Conservation (phyloP, 2,797 vertebrate species). For the Mallotus villosus region DNA sequence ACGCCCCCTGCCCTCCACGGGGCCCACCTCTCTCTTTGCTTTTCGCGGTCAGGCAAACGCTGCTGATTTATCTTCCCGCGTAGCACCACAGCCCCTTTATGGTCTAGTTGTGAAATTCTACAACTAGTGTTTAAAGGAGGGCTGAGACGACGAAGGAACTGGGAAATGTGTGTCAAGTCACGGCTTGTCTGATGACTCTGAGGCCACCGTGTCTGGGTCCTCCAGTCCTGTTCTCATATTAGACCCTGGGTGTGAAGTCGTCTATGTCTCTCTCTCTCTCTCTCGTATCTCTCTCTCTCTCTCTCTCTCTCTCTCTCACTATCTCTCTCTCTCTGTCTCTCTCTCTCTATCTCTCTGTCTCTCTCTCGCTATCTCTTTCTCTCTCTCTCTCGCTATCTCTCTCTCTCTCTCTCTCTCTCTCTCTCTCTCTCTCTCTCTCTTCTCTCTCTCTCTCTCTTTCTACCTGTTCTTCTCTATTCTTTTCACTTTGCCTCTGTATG, state of each 20-base stretch:
- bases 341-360: no score
- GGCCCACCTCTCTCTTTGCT: conserved; percentile 70
- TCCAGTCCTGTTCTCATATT: conserved; percentile 38
- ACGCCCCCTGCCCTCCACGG: conserved; percentile 64
- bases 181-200: conserved; percentile 33
- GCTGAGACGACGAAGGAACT: conserved; percentile 39
- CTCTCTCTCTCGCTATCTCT: no score
- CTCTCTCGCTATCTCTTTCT: no score
- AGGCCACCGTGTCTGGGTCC: conserved; percentile 40
- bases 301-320: conserved; percentile 1
- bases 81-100: conserved; percentile 64
- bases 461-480: no score
- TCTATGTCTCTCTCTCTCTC: background rate
- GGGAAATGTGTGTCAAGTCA: conserved; percentile 48
- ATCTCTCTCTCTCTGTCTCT: background rate
- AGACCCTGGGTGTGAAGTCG: conserved; percentile 45
- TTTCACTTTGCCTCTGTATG: no score
- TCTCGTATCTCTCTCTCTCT: background rate
- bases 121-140: conserved; percentile 71
- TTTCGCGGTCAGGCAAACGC: conserved; percentile 68
- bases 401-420: no score
- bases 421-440: no score
- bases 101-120: conserved; percentile 79
- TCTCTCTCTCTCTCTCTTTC: no score
- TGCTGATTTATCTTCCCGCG: conserved; percentile 64